These are phyloP conservation scores for Danio aesculapii DNA, from an alignment of 2,797 vertebrate genomes.

Conservation along the genomic window DNA sequence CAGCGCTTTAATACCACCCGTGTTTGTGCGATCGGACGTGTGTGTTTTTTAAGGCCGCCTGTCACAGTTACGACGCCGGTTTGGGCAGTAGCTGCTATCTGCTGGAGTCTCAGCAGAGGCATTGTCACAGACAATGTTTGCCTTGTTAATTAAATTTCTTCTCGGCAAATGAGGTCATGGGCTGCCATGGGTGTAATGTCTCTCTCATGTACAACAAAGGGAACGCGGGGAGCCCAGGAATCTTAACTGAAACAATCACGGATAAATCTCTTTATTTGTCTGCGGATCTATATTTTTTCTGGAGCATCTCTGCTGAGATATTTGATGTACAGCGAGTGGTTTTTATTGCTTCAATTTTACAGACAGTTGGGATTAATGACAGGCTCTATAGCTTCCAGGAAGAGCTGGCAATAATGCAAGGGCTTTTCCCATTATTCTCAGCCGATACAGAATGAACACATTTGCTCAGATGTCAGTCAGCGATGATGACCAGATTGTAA, in stretches of 20 bases:
- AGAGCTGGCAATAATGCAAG: slow-evolving; percentile 78
- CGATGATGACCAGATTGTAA: slow-evolving; percentile 76
- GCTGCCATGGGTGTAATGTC: slow-evolving; percentile 83
- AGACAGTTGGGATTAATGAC: slow-evolving; percentile 85
- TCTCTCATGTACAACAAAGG: slow-evolving; percentile 85
- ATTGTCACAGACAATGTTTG: slow-evolving; percentile 83
- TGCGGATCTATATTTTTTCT: slow-evolving; percentile 80
- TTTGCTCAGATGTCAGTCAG: slow-evolving; percentile 77
- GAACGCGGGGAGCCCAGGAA: slow-evolving; percentile 74
- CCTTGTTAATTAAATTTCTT: slow-evolving; percentile 88
- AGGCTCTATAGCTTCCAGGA: slow-evolving; percentile 76
- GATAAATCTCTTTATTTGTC: slow-evolving; percentile 79
- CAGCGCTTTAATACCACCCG: slow-evolving; percentile 59
- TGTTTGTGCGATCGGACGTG: slow-evolving; percentile 44
- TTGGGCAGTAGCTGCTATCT: slow-evolving; percentile 77
- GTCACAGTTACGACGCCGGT: slow-evolving; percentile 72
- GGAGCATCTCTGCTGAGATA: slow-evolving; percentile 67
- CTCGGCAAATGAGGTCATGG: slow-evolving; percentile 84
- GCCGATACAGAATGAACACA: slow-evolving; percentile 71
- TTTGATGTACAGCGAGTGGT: slow-evolving; percentile 77
- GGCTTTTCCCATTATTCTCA: slow-evolving; percentile 75
- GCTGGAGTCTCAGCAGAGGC: slow-evolving; percentile 77
- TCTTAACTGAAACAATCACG: slow-evolving; percentile 82
- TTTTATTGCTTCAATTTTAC: slow-evolving; percentile 87
- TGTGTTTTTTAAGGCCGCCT: slow-evolving; percentile 65